A percentile compares a stretch with the other conserved stretches of the same genome.
These are phyloP conservation scores for Nemopilema nomurai DNA, from an alignment of 30 jellyfish, hydroid and myxozoan genomes.

Conservation along the genomic window DNA sequence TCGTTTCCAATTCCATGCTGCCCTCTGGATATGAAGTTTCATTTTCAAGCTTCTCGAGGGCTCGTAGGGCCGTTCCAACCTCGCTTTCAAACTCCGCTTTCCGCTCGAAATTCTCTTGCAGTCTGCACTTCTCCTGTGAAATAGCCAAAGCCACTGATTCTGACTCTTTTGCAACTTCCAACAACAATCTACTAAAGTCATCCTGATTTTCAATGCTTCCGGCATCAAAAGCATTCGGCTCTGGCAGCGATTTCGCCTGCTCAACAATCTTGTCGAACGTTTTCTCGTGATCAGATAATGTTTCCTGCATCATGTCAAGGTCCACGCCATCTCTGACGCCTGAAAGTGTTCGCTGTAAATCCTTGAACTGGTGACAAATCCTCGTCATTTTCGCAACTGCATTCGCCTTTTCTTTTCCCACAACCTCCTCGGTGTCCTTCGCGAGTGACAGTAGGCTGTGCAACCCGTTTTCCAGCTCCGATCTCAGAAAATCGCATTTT, in stretches of 20 bases:
- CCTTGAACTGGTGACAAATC: neutral
- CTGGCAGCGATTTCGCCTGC: neutral
- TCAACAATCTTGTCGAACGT: neutral
- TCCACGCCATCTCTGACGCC: neutral
- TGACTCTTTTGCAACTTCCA: neutral
- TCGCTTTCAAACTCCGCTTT: conserved; percentile 20
- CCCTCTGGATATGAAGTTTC: neutral
- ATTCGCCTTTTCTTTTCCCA: neutral
- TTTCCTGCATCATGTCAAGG: conserved; percentile 2
- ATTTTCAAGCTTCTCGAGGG: conserved; percentile 1
- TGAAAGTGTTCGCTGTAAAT: neutral
- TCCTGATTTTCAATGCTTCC: neutral
- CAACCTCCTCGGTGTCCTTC: neutral
- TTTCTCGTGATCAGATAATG: neutral
- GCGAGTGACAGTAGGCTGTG: conserved; percentile 2
- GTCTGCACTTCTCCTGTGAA: neutral
- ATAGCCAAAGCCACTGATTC: neutral
- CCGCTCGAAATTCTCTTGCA: neutral
- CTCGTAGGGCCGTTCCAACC: conserved; percentile 1
- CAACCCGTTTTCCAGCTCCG: conserved; percentile 1
- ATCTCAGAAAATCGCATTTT: conserved; percentile 2
- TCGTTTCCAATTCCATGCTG: neutral
- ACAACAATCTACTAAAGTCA: neutral
- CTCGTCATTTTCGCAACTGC: conserved; percentile 1
- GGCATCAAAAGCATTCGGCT: neutral